Base-by-base conservation (phyloP, 2,113 vertebrate species). In the Hepsetus odoe region DNA sequence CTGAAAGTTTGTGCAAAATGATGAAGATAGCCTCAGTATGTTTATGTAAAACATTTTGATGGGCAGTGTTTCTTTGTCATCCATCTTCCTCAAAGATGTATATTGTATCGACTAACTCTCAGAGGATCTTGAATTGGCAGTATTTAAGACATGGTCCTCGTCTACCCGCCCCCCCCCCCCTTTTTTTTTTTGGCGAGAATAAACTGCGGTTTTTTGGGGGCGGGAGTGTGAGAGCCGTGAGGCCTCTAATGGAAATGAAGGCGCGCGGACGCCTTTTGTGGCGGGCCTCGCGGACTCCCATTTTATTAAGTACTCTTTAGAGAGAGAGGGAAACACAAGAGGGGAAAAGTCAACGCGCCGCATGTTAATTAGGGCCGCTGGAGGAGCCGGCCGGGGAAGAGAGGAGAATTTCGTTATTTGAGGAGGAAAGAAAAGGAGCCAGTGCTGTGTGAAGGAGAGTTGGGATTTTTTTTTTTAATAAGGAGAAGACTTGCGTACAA, bases 291-390 rank as follows among this genome's bases (percentile, higher is more conserved):
- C 86, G 88, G 89, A 89, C 88, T 90, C 84, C 40, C 85, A 91
- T 91, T 93, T 93, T 93, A 92, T 92, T 89, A 92, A 94, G 92
- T 92, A 90, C 89, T 79, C 90, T 89, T 92, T 89, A 88, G 89
- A 91, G 88, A 91, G 86, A 86, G 87, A 85, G 88, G 77, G 87
- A 87, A 85, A 88, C 88, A 90, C 89, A 91, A 90, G 84, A 87
- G 83, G 86, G 76, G 81, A 84, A 92, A 91, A 90, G 88, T 90
- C 89, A 86, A 84, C 85, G 77, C 80, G 81, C 87, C 89, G 93
- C 91, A 93, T 93, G 88, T 90, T 91, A 93, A 94, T 91, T 86
- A 93, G 90, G 71, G 87, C 85, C 7, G 86, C 88, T 86, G 82
- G 87, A 87, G 76, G 68, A 88, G 83, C 77, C 38, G 84, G 83